Conservation (phyloP, 2,113 vertebrate species). For the Menura novaehollandiae region DNA sequence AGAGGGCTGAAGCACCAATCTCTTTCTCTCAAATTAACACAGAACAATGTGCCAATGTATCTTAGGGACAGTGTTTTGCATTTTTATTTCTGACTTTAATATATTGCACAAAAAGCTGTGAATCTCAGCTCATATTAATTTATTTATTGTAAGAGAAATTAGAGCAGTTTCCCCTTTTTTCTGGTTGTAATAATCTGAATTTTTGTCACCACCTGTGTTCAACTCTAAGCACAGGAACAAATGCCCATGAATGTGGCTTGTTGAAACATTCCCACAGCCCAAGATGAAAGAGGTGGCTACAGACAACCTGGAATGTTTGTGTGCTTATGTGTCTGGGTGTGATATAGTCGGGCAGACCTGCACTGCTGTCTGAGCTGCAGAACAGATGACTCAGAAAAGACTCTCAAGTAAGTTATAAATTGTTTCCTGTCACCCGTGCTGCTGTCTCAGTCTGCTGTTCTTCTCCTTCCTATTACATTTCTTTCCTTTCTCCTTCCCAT, state of each 20-base stretch:
- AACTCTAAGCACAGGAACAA: not conserved
- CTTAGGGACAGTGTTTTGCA: not conserved
- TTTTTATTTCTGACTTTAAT: not conserved
- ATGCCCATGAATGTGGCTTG: not conserved
- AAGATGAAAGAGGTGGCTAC: not conserved
- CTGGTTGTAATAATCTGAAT: not conserved
- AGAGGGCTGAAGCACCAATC: not conserved
- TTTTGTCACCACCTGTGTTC: not conserved
- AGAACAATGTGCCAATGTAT: not conserved
- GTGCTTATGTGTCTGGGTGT: not conserved
- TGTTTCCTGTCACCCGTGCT: not conserved
- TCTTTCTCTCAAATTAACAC: not conserved
- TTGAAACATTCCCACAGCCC: not conserved
- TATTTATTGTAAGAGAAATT: not conserved
- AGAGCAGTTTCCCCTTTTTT: not conserved
- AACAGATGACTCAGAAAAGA: not conserved
- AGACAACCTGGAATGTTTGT: not conserved
- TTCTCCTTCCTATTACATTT: not conserved
- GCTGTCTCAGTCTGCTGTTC: not conserved
- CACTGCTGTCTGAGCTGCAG: not conserved
- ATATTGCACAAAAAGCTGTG: not conserved
- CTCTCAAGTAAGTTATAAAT: not conserved
- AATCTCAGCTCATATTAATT: not conserved
- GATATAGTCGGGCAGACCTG: not conserved
- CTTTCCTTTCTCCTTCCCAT: not conserved